Percentiles rank a stretch among this genome's conserved stretches.
These are phyloP conservation scores for fruit fly (Drosophila melanogaster) DNA, from an alignment of 1,140 invertebrate species.

Conservation along the genomic window DNA sequence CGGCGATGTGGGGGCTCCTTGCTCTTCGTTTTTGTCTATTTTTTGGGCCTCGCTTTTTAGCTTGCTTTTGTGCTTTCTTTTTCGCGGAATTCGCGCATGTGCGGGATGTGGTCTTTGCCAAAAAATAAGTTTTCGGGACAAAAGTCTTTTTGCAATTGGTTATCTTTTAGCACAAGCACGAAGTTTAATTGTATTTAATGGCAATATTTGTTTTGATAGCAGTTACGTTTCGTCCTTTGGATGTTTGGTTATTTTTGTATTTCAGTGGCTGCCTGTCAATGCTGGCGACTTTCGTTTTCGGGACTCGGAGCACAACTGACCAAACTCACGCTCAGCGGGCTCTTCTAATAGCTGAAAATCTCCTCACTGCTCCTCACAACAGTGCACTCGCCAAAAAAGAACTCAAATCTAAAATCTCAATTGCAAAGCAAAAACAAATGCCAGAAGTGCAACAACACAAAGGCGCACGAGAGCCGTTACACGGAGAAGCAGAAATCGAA, in stretches of 20 bases:
- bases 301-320: slow-evolving; percentile 81
- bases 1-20: slow-evolving; percentile 49
- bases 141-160: slow-evolving; percentile 4
- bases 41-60: slow-evolving; percentile 69
- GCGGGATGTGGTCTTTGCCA: slow-evolving; percentile 45
- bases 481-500: slow-evolving; percentile 11
- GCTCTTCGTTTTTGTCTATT: slow-evolving; percentile 76
- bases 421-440: slow-evolving; percentile 76
- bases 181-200: slow-evolving; percentile 19
- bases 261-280: slow-evolving; percentile 34
- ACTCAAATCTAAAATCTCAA: slow-evolving; percentile 58
- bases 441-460: slow-evolving; percentile 70
- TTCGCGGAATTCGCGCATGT: slow-evolving; percentile 77
- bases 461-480: slow-evolving; percentile 30
- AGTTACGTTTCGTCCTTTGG: slow-evolving; percentile 49
- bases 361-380: slow-evolving; percentile 33
- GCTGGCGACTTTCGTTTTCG: slow-evolving; percentile 65
- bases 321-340: slow-evolving; percentile 60
- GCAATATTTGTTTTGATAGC: slow-evolving; percentile 44
- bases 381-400: slow-evolving; percentile 52
- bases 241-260: slow-evolving; percentile 5
- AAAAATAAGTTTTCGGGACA: slow-evolving; percentile 21
- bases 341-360: slow-evolving; percentile 76
- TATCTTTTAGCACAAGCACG: slow-evolving; percentile 42
- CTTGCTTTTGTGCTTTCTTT: slow-evolving; percentile 49